A percentile compares a stretch with the other conserved stretches of the same genome.
Conservation (phyloP, 2,113 vertebrate species). For the Macquaria australasica region DNA sequence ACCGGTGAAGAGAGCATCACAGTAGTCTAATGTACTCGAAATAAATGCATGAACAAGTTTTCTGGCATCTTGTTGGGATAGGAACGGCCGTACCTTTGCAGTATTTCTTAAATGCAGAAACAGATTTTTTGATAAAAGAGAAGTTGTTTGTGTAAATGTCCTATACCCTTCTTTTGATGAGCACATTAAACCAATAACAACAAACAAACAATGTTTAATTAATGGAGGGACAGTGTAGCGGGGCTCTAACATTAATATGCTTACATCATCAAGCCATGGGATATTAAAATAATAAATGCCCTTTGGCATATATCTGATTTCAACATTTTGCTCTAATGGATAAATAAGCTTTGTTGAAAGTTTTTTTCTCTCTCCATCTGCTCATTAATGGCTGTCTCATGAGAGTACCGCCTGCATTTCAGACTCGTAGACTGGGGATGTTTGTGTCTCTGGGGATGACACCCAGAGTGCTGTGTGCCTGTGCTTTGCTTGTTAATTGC, state of each 20-base stretch:
- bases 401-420: slow-evolving; percentile 69
- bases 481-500: slow-evolving; percentile 77
- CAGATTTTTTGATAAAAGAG: background rate
- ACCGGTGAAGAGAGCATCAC: too few relatives aligned
- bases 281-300: slow-evolving; percentile 74
- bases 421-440: slow-evolving; percentile 67
- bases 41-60: too few relatives aligned
- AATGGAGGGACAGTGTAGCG: slow-evolving; percentile 49
- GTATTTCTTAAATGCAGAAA: background rate
- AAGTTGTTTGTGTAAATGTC: slow-evolving; percentile 42
- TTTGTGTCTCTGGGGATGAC: slow-evolving; percentile 72
- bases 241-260: slow-evolving; percentile 58
- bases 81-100: too few relatives aligned
- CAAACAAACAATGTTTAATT: slow-evolving; percentile 62
- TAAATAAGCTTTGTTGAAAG: slow-evolving; percentile 84
- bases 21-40: too few relatives aligned
- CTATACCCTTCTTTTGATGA: slow-evolving; percentile 11
- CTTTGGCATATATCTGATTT: slow-evolving; percentile 81
- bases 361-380: slow-evolving; percentile 67
- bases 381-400: slow-evolving; percentile 74
- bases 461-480: slow-evolving; percentile 57
- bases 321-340: slow-evolving; percentile 86
- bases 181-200: slow-evolving; percentile 40
- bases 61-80: too few relatives aligned
- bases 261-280: slow-evolving; percentile 57